Percentiles rank a stretch among this genome's conserved stretches.
Conservation (phyloP, 1,140 invertebrate genomes). For the Nixonia krombeini region DNA sequence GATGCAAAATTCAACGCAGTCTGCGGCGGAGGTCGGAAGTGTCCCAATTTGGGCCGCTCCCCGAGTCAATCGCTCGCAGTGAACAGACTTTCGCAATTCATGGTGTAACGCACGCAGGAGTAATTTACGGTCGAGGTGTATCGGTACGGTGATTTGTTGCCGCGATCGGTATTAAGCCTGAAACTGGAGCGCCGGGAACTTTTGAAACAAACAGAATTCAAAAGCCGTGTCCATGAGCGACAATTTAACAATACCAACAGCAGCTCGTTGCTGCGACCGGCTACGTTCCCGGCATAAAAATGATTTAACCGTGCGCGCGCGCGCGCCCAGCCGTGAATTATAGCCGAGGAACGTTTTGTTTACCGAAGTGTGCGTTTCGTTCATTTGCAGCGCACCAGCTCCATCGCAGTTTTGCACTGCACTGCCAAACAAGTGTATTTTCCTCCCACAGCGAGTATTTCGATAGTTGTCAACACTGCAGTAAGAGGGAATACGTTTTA, state of each 20-base stretch:
- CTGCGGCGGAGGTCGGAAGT: too few relatives aligned
- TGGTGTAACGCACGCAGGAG: conserved; percentile 4
- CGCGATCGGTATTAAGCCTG: conserved; percentile 11
- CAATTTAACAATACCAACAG: conserved; percentile 43
- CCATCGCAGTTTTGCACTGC: neutral
- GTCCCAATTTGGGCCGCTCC: too few relatives aligned
- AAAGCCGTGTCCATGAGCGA: conserved; percentile 32
- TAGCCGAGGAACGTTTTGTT: conserved; percentile 31
- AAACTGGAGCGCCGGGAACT: conserved; percentile 27
- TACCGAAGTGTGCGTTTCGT: too few relatives aligned
- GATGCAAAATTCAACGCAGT: too few relatives aligned
- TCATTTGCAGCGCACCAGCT: conserved; percentile 42
- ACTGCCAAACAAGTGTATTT: too few relatives aligned
- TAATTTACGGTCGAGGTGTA: conserved; percentile 12
- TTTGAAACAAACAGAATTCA: conserved; percentile 40
- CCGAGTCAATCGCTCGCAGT: too few relatives aligned
- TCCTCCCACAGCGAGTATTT: too few relatives aligned
- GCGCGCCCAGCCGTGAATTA: conserved; percentile 42
- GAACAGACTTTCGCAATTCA: too few relatives aligned
- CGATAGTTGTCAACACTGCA: too few relatives aligned
- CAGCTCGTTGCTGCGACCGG: conserved; percentile 25
- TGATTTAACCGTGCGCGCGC: conserved; percentile 43
- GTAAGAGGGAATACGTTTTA: too few relatives aligned
- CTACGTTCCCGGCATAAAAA: conserved; percentile 40
- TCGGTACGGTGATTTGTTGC: conserved; percentile 32